Percentiles rank a stretch among this genome's conserved stretches.
phyloP scores from a whole-genome alignment of 2,888 invertebrate genomes.

The Chalcis sispes region DNA sequence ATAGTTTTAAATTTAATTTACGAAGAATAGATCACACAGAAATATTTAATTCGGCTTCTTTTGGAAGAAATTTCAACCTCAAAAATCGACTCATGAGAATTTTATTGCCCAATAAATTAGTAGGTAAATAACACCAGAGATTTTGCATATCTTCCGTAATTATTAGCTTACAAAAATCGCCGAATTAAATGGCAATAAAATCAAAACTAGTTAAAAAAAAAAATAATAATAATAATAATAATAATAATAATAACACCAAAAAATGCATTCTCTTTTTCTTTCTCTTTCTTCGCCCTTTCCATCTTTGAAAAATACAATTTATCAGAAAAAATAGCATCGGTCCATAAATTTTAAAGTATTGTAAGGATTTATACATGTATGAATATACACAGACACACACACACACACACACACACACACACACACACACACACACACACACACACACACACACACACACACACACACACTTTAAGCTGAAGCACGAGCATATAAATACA shows the following conservation, averaged over 20 bases:
- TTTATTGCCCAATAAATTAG: slow-evolving; percentile 47
- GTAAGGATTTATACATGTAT: too few species aligned
- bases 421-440: too few species aligned
- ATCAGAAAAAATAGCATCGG: too few species aligned
- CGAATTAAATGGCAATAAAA: slow-evolving; percentile 43
- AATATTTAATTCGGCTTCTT: background rate
- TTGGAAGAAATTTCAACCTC: background rate
- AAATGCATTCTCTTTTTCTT: background rate
- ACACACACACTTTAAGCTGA: too few species aligned
- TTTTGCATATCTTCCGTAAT: slow-evolving; percentile 5
- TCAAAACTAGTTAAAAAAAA: slow-evolving; percentile 36
- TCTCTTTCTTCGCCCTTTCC: too few species aligned
- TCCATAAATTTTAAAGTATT: too few species aligned
- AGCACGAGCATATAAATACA: too few species aligned
- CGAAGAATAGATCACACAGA: slow-evolving; percentile 15
- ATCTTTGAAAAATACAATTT: too few species aligned
- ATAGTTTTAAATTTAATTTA: slow-evolving; percentile 17
- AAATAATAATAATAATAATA: background rate
- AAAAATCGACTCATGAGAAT: slow-evolving; percentile 43
- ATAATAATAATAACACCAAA: too few species aligned
- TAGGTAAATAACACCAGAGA: slow-evolving; percentile 16
- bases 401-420: too few species aligned
- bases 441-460: too few species aligned
- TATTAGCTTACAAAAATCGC: background rate
- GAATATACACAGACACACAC: too few species aligned